Conservation (phyloP, 92 coral and sea anemone genomes). For the Phenganax marumi region DNA sequence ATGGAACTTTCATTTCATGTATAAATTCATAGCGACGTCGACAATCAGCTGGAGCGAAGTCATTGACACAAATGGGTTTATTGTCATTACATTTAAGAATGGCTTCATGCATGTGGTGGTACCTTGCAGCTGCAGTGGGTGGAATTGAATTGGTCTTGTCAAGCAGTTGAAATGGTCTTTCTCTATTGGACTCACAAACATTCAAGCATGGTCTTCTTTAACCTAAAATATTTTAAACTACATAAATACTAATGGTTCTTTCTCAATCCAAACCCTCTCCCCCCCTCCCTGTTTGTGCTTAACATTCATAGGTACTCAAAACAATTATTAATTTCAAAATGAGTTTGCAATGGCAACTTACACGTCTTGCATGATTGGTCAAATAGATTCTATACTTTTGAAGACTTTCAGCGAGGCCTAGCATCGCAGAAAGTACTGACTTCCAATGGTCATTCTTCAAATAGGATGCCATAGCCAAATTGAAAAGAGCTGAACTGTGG, state of each 20-base stretch:
- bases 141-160: too few species aligned
- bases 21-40: slow-evolving; percentile 47
- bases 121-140: too few species aligned
- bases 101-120: too few species aligned
- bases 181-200: too few species aligned
- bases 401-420: slow-evolving; percentile 55
- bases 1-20: slow-evolving; percentile 32
- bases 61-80: slow-evolving; percentile 40
- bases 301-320: background rate
- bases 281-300: slow-evolving; percentile 17
- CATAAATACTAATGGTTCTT: background rate
- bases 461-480: slow-evolving; percentile 43
- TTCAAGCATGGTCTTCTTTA: slow-evolving; percentile 46
- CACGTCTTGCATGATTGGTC: slow-evolving; percentile 48
- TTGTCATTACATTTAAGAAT: slow-evolving; percentile 29
- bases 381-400: slow-evolving; percentile 41
- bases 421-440: slow-evolving; percentile 27
- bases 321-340: too few species aligned
- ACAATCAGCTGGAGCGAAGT: slow-evolving; percentile 37
- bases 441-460: slow-evolving; percentile 42
- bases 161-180: slow-evolving; percentile 48
- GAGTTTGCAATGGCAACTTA: slow-evolving; percentile 21
- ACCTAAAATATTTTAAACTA: slow-evolving; percentile 29
- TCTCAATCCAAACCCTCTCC: slow-evolving; percentile 13
- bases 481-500: slow-evolving; percentile 37